Conservation (phyloP, 1,140 invertebrate genomes). For the Panulirus ornatus region DNA sequence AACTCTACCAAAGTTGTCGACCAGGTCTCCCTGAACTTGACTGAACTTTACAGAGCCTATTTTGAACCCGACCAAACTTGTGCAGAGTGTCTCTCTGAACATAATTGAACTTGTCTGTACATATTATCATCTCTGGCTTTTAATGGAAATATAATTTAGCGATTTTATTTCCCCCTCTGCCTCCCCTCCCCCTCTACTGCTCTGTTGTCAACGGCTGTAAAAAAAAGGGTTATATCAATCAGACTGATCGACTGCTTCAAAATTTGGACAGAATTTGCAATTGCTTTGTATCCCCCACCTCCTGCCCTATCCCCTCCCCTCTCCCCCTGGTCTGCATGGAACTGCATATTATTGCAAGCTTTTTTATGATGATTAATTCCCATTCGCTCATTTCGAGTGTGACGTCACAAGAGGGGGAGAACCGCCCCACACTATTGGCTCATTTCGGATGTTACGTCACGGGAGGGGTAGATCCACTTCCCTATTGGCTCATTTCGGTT, state of each 20-base stretch:
- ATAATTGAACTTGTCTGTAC: conserved; percentile 38
- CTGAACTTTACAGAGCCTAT: not conserved
- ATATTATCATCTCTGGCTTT: conserved; percentile 38
- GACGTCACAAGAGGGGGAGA: conserved; percentile 58
- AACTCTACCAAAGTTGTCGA: too few species aligned
- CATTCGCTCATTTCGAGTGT: conserved; percentile 62
- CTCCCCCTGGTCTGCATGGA: conserved; percentile 16
- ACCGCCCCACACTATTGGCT: too few species aligned
- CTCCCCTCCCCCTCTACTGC: conserved; percentile 34
- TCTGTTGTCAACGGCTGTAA: conserved; percentile 65
- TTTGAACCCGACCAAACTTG: not conserved
- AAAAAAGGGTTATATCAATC: conserved; percentile 71
- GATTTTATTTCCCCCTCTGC: conserved; percentile 9
- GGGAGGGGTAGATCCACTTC: too few species aligned
- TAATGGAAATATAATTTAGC: conserved; percentile 64
- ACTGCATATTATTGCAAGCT: conserved; percentile 64
- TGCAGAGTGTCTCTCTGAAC: not conserved
- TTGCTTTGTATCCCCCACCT: conserved; percentile 55
- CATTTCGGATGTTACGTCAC: too few species aligned
- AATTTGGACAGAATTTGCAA: conserved; percentile 72
- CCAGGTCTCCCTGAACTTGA: too few species aligned
- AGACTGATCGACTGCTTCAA: conserved; percentile 65
- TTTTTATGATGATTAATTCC: conserved; percentile 69
- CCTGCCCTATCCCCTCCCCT: not conserved
- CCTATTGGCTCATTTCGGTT: too few species aligned